Evolutionary conservation across 2,113 vertebrate genomes (phyloP), one percentile per base, ranked within the genome.

Genomic region (Muntiacus muntjak): DNA sequence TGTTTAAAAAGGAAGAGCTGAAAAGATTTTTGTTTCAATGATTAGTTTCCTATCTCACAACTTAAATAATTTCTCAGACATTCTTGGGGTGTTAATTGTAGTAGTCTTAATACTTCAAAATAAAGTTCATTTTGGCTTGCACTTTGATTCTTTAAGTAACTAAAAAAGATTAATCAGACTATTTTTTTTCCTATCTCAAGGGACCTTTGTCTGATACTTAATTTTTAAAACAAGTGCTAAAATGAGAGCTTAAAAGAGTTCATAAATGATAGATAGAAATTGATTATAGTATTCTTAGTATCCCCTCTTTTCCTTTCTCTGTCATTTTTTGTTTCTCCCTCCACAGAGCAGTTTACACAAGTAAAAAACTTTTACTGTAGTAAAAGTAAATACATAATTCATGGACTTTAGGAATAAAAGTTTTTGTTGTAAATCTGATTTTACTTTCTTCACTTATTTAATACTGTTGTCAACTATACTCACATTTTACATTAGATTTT

Each of bases 91-190:
- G 8, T 78, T 78, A 90, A 89, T 23, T 92, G 1, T 23, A 96
- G 45, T 50, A 86, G 58, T 91, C 16, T 71, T 43, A 81, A 43
- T 92, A 74, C 21, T 67, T 95, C 2, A 93, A 93, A 91, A 82
- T 82, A 54, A 96, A 88, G 40, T 67, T 54, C n/a, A n/a, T 95
- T 91, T 96, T 95, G 36, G 26, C 7, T 7, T 74, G 10, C 12
- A 85, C 23, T 97, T 91, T 89, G 88, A 83, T 57, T 87, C 57
- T 88, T 97, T 33, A 93, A 67, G 40, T 89, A 87, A 90, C 58
- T 94, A 88, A 67, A 87, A 87, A 95, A 36, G 14, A 36, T 60
- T 94, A 58, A 28, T 64, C 26, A 57, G 30, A 50, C 3, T 33
- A 15, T 67, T 76, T 25, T 93, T 64, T 87, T 93, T 57, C 4